Conservation (phyloP, 2,888 invertebrate species). For the Cephus pulcher region DNA sequence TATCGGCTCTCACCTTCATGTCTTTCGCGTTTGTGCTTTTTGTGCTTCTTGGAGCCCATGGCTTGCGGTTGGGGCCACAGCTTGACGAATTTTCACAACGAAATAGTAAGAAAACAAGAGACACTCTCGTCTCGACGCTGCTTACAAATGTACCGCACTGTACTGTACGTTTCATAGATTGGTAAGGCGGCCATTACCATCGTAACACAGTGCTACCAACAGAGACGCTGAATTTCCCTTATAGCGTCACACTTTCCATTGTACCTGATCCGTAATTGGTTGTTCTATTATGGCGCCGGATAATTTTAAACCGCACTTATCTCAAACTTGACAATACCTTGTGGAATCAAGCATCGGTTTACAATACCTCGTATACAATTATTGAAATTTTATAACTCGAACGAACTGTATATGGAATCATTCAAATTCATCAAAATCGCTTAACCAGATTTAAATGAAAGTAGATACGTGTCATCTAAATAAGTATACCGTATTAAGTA, state of each 20-base stretch:
- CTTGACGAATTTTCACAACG: constrained; percentile 27
- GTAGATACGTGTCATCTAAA: not conserved
- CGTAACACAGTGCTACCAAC: not conserved
- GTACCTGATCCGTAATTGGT: not conserved
- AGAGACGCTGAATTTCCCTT: not conserved
- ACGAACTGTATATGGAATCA: not conserved
- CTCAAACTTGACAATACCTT: not conserved
- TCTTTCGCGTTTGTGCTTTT: constrained; percentile 63
- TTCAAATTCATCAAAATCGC: not conserved
- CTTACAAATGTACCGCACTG: not conserved
- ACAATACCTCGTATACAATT: not conserved
- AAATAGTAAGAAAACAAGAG: constrained; percentile 7
- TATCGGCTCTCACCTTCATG: constrained; percentile 57
- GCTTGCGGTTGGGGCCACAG: constrained; percentile 48
- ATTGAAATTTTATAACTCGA: not conserved
- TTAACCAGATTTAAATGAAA: not conserved
- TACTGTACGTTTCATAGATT: not conserved
- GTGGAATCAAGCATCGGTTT: not conserved
- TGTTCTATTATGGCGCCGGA: not conserved
- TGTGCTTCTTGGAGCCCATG: constrained; percentile 64
- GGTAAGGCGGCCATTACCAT: not conserved
- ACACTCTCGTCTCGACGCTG: not conserved
- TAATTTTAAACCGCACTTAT: not conserved
- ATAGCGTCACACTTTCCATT: not conserved
- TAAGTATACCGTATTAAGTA: not conserved